These are phyloP conservation scores for Ochropleura plecta DNA, from an alignment of 2,888 invertebrate genomes.

Conservation along the genomic window DNA sequence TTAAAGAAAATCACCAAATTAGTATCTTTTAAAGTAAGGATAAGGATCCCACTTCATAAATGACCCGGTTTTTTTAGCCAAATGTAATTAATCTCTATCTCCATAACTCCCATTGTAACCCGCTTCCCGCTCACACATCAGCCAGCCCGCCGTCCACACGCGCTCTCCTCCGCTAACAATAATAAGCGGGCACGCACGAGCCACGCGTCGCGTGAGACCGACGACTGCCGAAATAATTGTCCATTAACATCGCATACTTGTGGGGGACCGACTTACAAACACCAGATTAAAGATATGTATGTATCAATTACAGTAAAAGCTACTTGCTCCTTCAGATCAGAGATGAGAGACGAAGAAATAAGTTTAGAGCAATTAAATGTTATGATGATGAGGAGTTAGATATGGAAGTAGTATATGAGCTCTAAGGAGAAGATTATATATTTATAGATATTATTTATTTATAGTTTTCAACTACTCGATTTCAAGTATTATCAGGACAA, in stretches of 20 bases:
- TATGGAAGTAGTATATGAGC: neutral
- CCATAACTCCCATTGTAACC: neutral
- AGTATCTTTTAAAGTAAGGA: neutral
- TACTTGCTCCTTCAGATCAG: slow-evolving; percentile 43
- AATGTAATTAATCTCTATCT: neutral
- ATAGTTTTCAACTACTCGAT: neutral
- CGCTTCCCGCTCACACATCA: slow-evolving; percentile 60
- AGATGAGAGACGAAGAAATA: neutral
- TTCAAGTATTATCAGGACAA: neutral
- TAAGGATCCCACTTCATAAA: neutral
- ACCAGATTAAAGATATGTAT: slow-evolving; percentile 63
- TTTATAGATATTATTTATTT: no score
- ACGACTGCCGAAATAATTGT: slow-evolving; percentile 89
- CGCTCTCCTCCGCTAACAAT: slow-evolving; percentile 79
- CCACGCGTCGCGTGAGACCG: slow-evolving; percentile 87
- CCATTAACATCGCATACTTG: slow-evolving; percentile 83
- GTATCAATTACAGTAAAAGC: slow-evolving; percentile 65
- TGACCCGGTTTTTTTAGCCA: neutral
- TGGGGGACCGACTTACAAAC: slow-evolving; percentile 66
- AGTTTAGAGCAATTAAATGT: neutral
- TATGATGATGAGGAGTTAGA: neutral
- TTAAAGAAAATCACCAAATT: neutral
- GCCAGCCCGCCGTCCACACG: slow-evolving; percentile 70
- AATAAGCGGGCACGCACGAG: slow-evolving; percentile 83
- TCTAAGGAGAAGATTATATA: no score